Percentiles rank a stretch among this genome's conserved stretches.
phyloP scores from a whole-genome alignment of 1,140 invertebrate species.

The Polyergus mexicanus region DNA sequence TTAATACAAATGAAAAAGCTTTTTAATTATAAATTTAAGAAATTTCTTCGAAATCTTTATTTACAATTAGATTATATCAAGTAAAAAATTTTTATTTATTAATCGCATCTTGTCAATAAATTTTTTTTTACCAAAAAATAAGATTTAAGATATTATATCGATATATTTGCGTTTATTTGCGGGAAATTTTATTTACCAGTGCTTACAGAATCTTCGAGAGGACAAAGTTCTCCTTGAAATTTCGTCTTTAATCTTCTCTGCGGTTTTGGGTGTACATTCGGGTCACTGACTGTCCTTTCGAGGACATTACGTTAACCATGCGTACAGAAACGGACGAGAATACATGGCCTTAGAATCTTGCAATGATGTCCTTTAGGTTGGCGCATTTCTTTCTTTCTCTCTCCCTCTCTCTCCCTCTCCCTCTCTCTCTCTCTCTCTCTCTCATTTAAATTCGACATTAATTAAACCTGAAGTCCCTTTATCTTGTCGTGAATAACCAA shows the following conservation, averaged over 20 bases:
- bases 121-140: not conserved
- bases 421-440: not conserved
- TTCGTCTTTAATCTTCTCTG: constrained; percentile 30
- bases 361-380: not conserved
- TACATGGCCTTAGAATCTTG: not conserved
- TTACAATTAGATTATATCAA: not conserved
- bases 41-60: not conserved
- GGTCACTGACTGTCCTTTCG: constrained; percentile 2
- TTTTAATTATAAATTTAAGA: not conserved
- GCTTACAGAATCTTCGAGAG: constrained; percentile 7
- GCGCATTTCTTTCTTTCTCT: not conserved
- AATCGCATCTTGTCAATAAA: not conserved
- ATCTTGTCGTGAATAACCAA: not conserved
- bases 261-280: not conserved
- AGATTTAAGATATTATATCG: constrained; percentile 1
- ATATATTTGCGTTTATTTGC: not conserved
- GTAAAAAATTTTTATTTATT: not conserved
- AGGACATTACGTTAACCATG: constrained; percentile 6
- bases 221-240: not conserved
- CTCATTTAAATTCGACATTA: constrained; percentile 61
- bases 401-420: not conserved
- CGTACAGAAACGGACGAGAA: not conserved
- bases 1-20: constrained; percentile 2
- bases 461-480: constrained; percentile 54
- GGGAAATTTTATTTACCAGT: not conserved